Evolutionary conservation across 2,888 invertebrate species (phyloP).

Genomic region (Lycophotia porphyrea): DNA sequence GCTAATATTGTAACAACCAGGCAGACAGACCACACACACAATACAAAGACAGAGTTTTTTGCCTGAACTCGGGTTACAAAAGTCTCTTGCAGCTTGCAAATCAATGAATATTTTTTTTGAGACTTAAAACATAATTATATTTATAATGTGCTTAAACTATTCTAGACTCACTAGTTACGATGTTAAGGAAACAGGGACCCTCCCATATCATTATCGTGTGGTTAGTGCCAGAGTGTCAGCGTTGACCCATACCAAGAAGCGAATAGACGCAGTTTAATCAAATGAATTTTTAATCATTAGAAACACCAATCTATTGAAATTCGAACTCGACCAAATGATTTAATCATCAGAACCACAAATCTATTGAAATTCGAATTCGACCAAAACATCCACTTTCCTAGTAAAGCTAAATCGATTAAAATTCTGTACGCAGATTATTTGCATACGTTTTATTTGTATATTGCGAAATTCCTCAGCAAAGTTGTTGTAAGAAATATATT

Average conservation of each 20-base stretch:
- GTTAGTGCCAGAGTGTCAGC: too few species aligned
- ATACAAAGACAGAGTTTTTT: neutral
- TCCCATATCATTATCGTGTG: neutral
- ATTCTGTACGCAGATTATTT: slow-evolving; percentile 52
- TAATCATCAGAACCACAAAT: slow-evolving; percentile 6
- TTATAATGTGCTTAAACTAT: too few species aligned
- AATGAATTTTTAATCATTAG: slow-evolving; percentile 15
- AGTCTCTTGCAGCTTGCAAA: neutral
- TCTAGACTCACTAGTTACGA: neutral
- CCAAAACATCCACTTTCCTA: slow-evolving; percentile 20
- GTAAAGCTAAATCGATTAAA: slow-evolving; percentile 32
- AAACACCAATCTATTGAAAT: slow-evolving; percentile 29
- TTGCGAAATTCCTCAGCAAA: slow-evolving; percentile 45
- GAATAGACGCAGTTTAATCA: neutral
- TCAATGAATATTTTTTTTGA: neutral
- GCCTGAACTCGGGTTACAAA: neutral
- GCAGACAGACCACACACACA: too few species aligned
- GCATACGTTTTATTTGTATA: slow-evolving; percentile 53
- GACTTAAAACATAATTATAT: too few species aligned
- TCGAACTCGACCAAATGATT: slow-evolving; percentile 27
- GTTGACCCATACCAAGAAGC: neutral
- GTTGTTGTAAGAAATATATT: slow-evolving; percentile 37
- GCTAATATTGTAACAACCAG: neutral
- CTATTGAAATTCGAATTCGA: slow-evolving; percentile 39
- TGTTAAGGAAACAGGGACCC: slow-evolving; percentile 14